These are phyloP conservation scores for Chelidonichthys spinosus DNA, from an alignment of 2,797 vertebrate genomes.

Conservation along the genomic window DNA sequence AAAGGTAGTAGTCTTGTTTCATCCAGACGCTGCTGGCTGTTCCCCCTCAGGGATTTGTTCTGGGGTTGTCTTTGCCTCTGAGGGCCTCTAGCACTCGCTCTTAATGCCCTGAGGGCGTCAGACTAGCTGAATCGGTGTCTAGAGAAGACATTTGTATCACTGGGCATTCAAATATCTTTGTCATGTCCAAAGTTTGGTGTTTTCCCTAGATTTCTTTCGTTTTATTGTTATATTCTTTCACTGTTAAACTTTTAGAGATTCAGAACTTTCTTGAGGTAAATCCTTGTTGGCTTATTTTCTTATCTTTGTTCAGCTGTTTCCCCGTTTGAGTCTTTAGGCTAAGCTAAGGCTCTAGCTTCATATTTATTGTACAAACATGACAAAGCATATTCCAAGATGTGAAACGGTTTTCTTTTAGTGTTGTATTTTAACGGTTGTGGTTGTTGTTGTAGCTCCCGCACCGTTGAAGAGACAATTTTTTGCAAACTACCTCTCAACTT, in stretches of 20 bases:
- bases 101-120: slow-evolving; percentile 10
- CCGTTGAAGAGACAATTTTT: slow-evolving; percentile 68
- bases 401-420: background rate
- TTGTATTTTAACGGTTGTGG: background rate
- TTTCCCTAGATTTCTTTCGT: background rate
- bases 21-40: background rate
- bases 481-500: slow-evolving; percentile 59
- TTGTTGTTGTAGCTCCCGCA: slow-evolving; percentile 17
- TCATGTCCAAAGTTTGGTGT: background rate
- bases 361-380: background rate
- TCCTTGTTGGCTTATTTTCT: background rate
- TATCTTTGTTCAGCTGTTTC: background rate
- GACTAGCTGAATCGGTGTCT: slow-evolving; percentile 1
- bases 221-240: background rate
- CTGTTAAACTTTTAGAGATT: background rate
- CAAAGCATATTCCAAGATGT: background rate
- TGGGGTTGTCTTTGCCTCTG: slow-evolving; percentile 24
- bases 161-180: background rate
- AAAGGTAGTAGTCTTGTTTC: background rate
- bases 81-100: background rate
- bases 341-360: background rate
- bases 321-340: background rate
- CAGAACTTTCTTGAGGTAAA: background rate
- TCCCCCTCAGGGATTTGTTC: slow-evolving; percentile 8
- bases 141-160: slow-evolving; percentile 5